Percentiles rank a stretch among this genome's conserved stretches.
phyloP scores from a whole-genome alignment of 2,797 vertebrate species.

The Erethizon dorsatum region DNA sequence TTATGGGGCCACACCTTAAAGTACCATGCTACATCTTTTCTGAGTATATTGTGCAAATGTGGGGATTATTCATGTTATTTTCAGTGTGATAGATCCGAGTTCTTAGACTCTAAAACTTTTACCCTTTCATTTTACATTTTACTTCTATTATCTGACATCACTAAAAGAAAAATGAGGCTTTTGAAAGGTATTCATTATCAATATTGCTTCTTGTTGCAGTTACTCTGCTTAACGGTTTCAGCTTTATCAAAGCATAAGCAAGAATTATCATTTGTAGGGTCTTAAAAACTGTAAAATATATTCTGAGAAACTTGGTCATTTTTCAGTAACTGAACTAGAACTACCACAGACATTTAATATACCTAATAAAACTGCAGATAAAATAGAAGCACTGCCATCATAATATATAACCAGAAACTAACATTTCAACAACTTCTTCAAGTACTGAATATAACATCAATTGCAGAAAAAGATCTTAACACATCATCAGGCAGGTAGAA shows the following conservation, averaged over 20 bases:
- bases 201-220: slow-evolving; percentile 54
- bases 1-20: slow-evolving; percentile 31
- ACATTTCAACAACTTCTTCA: slow-evolving; percentile 70
- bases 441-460: slow-evolving; percentile 73
- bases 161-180: slow-evolving; percentile 41
- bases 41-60: slow-evolving; percentile 38
- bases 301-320: slow-evolving; percentile 77
- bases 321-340: slow-evolving; percentile 84
- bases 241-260: slow-evolving; percentile 55
- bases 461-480: slow-evolving; percentile 76
- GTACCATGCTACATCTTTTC: slow-evolving; percentile 1
- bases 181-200: slow-evolving; percentile 68
- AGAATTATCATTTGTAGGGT: slow-evolving; percentile 75
- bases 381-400: slow-evolving; percentile 64
- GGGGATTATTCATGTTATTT: not conserved
- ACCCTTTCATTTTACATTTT: slow-evolving; percentile 70
- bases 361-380: slow-evolving; percentile 68
- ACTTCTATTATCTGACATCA: slow-evolving; percentile 71
- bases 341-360: slow-evolving; percentile 67
- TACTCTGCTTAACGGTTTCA: slow-evolving; percentile 67
- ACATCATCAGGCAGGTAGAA: slow-evolving; percentile 78
- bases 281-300: slow-evolving; percentile 77
- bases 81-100: slow-evolving; percentile 15
- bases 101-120: slow-evolving; percentile 65
- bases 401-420: slow-evolving; percentile 79